These are phyloP conservation scores for Paracentrotus lividus DNA, from an alignment of 53 echinoderm and acorn worm genomes.

Conservation along the genomic window DNA sequence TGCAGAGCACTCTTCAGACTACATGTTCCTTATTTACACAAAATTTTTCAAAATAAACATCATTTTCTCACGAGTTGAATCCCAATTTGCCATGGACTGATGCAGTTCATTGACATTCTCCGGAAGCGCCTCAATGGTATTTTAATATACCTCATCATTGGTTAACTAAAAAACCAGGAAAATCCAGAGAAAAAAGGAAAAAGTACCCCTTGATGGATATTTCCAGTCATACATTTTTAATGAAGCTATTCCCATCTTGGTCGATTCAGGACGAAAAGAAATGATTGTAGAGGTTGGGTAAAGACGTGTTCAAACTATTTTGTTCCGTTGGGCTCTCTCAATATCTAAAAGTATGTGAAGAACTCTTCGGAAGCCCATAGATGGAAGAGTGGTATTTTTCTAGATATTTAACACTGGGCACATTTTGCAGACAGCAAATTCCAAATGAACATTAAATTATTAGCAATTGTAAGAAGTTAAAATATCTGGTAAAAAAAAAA, in stretches of 20 bases:
- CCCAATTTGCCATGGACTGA: background rate
- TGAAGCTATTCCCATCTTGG: background rate
- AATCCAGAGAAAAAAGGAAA: background rate
- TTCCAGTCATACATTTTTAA: constrained; percentile 27
- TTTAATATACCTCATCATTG: background rate
- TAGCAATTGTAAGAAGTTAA: too few relatives aligned
- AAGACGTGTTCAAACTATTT: background rate
- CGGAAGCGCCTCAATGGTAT: background rate
- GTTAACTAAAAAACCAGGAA: background rate
- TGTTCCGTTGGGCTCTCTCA: background rate
- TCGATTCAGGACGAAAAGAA: background rate
- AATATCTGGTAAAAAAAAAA: too few relatives aligned
- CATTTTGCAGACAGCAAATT: too few relatives aligned
- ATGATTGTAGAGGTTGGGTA: background rate
- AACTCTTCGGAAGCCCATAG: background rate
- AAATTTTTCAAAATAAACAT: constrained; percentile 1
- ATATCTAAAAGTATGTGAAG: background rate
- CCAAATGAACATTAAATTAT: too few relatives aligned
- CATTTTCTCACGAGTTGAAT: background rate
- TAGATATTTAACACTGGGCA: too few relatives aligned
- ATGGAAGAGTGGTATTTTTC: too few relatives aligned
- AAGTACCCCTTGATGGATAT: background rate
- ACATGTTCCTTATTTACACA: too few relatives aligned
- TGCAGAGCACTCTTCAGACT: too few relatives aligned
- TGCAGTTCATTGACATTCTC: constrained; percentile 15